Conservation (phyloP, 1,140 invertebrate species). For the Drosophila burlai region DNA sequence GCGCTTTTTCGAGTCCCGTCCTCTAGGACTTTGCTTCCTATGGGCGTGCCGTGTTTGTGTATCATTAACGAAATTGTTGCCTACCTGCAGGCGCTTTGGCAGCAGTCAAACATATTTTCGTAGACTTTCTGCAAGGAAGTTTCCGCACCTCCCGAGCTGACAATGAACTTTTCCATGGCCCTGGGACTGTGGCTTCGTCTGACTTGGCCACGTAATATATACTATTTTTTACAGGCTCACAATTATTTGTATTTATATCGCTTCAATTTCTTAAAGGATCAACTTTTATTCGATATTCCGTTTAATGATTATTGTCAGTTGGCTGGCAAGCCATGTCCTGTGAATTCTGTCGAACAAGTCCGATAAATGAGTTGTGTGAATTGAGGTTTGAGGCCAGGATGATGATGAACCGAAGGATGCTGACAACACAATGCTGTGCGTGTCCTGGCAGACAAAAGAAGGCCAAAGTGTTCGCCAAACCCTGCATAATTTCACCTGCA, state of each 20-base stretch:
- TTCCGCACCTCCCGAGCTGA: not conserved
- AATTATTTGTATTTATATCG: conserved; percentile 1
- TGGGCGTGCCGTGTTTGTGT: conserved; percentile 48
- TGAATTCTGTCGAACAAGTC: conserved; percentile 29
- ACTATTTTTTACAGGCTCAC: too few relatives aligned
- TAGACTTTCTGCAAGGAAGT: conserved; percentile 3
- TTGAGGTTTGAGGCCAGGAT: conserved; percentile 18
- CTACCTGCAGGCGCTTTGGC: conserved; percentile 56
- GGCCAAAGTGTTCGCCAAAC: conserved; percentile 14
- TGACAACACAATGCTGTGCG: conserved; percentile 5
- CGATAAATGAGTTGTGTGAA: conserved; percentile 39
- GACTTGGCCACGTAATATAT: conserved; percentile 9
- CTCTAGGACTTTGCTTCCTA: not conserved
- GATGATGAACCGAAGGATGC: conserved; percentile 15
- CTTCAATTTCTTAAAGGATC: not conserved
- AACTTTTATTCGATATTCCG: not conserved
- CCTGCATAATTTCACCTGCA: conserved; percentile 45
- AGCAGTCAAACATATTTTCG: conserved; percentile 20
- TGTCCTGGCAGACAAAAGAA: conserved; percentile 4
- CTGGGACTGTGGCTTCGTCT: not conserved
- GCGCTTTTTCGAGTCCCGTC: conserved; percentile 5
- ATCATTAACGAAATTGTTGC: conserved; percentile 61
- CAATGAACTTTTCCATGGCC: conserved; percentile 18
- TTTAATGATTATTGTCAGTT: not conserved
- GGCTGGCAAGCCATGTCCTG: too few relatives aligned